Percentiles rank a stretch among this genome's conserved stretches.
phyloP scores from a whole-genome alignment of 2,888 invertebrate genomes.

The Crematogaster levior region DNA sequence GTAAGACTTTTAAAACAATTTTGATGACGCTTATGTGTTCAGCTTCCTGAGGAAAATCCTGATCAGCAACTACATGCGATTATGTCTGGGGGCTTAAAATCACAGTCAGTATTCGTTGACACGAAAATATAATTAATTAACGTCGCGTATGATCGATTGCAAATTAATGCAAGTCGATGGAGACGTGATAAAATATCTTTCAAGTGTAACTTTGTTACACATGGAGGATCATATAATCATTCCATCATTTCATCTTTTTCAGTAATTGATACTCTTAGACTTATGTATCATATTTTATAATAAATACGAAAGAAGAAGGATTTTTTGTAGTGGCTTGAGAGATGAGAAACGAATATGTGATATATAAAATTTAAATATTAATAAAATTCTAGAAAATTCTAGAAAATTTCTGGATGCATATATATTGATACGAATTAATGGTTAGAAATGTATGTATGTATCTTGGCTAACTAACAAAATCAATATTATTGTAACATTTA shows the following conservation, averaged over 20 bases:
- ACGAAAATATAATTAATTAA: conserved; percentile 36
- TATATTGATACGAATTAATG: neutral
- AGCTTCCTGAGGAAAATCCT: neutral
- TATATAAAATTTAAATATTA: neutral
- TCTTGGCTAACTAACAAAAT: neutral
- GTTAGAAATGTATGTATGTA: neutral
- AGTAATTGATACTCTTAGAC: neutral
- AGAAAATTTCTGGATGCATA: neutral
- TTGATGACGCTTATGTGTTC: neutral
- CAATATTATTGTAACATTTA: neutral
- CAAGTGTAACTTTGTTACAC: conserved; percentile 14
- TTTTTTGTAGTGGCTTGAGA: neutral
- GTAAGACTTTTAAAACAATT: neutral
- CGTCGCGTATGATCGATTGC: conserved; percentile 37
- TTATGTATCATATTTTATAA: neutral
- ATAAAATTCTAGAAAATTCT: too few species aligned
- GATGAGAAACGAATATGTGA: too few species aligned
- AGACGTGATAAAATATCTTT: neutral
- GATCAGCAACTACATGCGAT: neutral
- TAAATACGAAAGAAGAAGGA: neutral
- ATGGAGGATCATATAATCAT: neutral
- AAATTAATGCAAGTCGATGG: conserved; percentile 29
- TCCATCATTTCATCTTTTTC: neutral
- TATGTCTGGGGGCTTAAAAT: neutral
- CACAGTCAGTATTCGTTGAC: conserved; percentile 5